Conservation (phyloP, 1,140 invertebrate species). For the Drosophila pandora region DNA sequence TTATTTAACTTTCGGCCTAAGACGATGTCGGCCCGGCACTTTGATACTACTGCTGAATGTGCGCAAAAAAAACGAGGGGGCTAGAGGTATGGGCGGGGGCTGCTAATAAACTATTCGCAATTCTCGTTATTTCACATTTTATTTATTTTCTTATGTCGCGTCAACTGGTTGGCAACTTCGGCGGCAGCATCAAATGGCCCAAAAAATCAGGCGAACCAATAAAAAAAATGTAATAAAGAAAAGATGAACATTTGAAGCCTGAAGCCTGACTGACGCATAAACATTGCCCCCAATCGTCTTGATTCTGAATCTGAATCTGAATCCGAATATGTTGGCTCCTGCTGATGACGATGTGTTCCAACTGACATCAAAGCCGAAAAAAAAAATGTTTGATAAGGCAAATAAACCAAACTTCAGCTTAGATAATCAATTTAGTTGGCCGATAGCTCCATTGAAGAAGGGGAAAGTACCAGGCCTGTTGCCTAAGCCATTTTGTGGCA, state of each 20-base stretch:
- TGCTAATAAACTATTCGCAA: conserved; percentile 39
- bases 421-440: conserved; percentile 37
- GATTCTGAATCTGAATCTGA: conserved; percentile 6
- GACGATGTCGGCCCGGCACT: conserved; percentile 65
- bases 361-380: conserved; percentile 69
- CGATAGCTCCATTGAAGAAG: conserved; percentile 50
- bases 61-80: conserved; percentile 27
- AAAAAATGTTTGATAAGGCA: conserved; percentile 61
- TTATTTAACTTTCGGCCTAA: conserved; percentile 64
- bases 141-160: conserved; percentile 79
- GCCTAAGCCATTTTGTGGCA: conserved; percentile 8
- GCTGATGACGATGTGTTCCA: conserved; percentile 33
- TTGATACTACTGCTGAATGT: conserved; percentile 76
- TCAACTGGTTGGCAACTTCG: conserved; percentile 71
- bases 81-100: conserved; percentile 1
- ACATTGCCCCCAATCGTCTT: conserved; percentile 36
- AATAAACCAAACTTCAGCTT: conserved; percentile 67
- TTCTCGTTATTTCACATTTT: conserved; percentile 35
- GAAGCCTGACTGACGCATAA: conserved; percentile 58
- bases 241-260: conserved; percentile 13
- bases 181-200: conserved; percentile 74
- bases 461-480: conserved; percentile 5
- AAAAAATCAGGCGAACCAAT: conserved; percentile 36
- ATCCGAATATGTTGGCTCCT: conserved; percentile 34
- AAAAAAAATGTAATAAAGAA: conserved; percentile 9